Base-by-base conservation (phyloP, 2,113 vertebrate genomes). In the Nothocercus nigrocapillus region DNA sequence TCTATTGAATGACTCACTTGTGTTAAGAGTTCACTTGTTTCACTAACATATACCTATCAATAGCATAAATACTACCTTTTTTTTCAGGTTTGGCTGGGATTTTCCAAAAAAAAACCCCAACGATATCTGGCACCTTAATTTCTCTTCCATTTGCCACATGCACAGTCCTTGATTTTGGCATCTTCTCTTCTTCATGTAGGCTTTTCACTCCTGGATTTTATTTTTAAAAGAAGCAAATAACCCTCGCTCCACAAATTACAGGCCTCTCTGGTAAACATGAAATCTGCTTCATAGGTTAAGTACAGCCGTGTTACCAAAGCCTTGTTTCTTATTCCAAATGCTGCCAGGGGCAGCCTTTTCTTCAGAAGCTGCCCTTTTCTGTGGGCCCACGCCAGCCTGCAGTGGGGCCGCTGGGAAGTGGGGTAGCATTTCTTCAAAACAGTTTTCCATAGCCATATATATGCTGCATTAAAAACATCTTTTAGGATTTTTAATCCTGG, bases 211-310 rank as follows among this genome's bases (percentile, higher is more conserved):
- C 24, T 38, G 62, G 69, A 74, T 94, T 94, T 93, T 96, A 89
- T 95, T 95, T 97, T 96, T 93, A 87, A 93, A 81, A 76, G 28
- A 88, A 88, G 47, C 72, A 77, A 96, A 79, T 89, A 95, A 70
- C 76, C 84, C 77, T 81, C 1, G 1, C 20, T 82, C 88, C 83
- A 90, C 90, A 95, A 96, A 96, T 96, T 94, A 73, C 44, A 94
- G 83, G 18, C 36, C 72, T 90, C 62, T 54, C 22, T 73, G 53
- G 58, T 86, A 92, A 91, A 82, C 30, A 76, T 79, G 76, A 79
- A 66, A 84, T 58, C 51, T 88, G 47, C 61, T 69, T 72, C 5
- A 1, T 79, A 53, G 61, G 73, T 76, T 90, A 68, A 96, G 66
- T 72, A 44, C 76, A 88, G 69, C 69, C 90, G 85, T 56, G 53